Base-by-base conservation (phyloP, 2,113 vertebrate genomes). In the Ptychochromis oligacanthus region DNA sequence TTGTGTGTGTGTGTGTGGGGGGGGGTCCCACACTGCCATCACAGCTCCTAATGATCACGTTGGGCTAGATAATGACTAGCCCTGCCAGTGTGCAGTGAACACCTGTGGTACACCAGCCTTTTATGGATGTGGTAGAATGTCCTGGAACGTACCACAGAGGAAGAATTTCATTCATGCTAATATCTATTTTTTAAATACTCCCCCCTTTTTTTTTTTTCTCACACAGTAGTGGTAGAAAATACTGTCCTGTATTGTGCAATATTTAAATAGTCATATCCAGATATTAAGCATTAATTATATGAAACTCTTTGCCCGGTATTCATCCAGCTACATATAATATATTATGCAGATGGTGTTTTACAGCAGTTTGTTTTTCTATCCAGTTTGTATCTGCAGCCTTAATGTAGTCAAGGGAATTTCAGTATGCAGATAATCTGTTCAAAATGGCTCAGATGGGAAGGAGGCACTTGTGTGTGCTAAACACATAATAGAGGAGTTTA, bases 401-500 rank as follows among this genome's bases (percentile, higher is more conserved):
- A 60, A 88, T 60, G 60, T 36, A 81, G 83, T 80, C 80, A 79
- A 77, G 89, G 80, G 77, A 87, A 80, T 88, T 88, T 92, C 64
- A 83, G 80, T 88, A 80, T 83, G 77, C 75, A 80, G 87, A 93
- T 94, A 91, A 94, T 93, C 90, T 91, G 72, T 79, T 89, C 58
- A 92, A 87, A 94, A 89, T 82, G 87, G 78, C 87, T 94, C 81
- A 78, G 89, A 93, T 91, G 80, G 83, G 85, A 85, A 76, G 84
- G 86, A 81, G 91, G 76, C 82, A 40, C 87, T 92, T 93, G 89
- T 91, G 79, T 93, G 86, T 54, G 89, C 90, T 92, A 91, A 95
- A 94, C 85, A 90, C 93, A 93, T 95, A 94, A 95, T 93, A 89
- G 90, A 86, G 79, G 88, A 92, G 92, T 93, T 92, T 94, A 93